Conservation (phyloP, 2,797 vertebrate species). For the Cercopithecus mitis region DNA sequence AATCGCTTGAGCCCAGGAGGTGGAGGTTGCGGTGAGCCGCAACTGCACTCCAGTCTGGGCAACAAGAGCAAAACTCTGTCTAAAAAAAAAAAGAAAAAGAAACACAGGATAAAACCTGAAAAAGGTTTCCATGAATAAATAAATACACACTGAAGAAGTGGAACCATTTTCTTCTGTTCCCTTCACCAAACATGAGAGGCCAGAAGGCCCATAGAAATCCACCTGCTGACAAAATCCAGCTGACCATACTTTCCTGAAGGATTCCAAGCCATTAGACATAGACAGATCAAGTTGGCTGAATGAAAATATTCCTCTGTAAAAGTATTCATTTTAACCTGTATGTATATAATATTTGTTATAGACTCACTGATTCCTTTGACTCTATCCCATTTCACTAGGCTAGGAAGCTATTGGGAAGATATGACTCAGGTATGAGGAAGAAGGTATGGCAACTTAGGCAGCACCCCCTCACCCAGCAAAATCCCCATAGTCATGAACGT, state of each 20-base stretch:
- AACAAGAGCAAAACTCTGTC: too few relatives aligned
- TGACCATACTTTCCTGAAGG: neutral
- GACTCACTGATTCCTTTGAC: too few relatives aligned
- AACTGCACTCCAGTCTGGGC: too few relatives aligned
- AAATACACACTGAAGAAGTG: neutral
- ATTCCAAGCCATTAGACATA: neutral
- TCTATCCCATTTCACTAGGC: neutral
- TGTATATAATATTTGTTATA: neutral
- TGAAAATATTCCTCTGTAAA: neutral
- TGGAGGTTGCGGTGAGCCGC: accelerated
- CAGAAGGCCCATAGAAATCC: neutral
- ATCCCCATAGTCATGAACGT: neutral
- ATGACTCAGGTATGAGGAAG: neutral
- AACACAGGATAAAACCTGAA: neutral
- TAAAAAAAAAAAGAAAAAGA: neutral
- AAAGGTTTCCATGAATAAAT: neutral
- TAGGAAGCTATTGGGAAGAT: neutral
- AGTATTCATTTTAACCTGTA: neutral
- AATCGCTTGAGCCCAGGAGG: too few relatives aligned
- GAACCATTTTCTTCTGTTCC: neutral
- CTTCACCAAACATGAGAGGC: neutral
- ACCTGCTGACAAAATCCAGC: neutral
- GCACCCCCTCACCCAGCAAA: neutral
- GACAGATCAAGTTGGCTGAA: neutral
- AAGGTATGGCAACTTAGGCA: neutral